Conservation (phyloP, 2,888 invertebrate species). For the Catocala fraxini region DNA sequence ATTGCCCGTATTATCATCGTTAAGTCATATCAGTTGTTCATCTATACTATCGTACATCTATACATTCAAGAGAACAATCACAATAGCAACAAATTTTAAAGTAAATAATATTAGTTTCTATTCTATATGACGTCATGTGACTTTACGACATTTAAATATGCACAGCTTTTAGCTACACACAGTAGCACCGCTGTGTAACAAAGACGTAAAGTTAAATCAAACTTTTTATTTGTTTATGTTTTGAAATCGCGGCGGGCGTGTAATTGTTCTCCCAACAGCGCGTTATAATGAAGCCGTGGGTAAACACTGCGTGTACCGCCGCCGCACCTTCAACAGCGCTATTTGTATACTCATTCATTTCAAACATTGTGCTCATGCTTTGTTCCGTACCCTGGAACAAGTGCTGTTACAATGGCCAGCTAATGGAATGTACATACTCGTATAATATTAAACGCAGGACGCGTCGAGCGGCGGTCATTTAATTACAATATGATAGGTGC, state of each 20-base stretch:
- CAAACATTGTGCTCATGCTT: conserved; percentile 13
- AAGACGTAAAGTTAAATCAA: conserved; percentile 10
- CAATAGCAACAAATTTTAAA: background rate
- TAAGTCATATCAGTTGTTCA: too few relatives aligned
- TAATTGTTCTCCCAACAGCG: conserved; percentile 14
- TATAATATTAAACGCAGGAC: background rate
- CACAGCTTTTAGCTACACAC: background rate
- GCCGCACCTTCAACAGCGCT: conserved; percentile 17
- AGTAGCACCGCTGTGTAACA: background rate
- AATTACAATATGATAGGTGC: conserved; percentile 15
- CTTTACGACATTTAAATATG: too few relatives aligned
- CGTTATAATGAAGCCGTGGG: conserved; percentile 46
- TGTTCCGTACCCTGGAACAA: background rate
- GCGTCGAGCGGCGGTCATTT: conserved; percentile 4
- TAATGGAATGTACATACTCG: conserved; percentile 1
- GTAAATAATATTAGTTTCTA: background rate
- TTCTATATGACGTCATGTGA: background rate
- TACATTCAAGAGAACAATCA: too few relatives aligned
- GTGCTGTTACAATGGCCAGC: background rate
- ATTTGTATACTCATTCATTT: conserved; percentile 44
- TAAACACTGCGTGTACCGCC: conserved; percentile 33
- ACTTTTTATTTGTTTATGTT: conserved; percentile 19
- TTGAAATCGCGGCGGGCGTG: conserved; percentile 5
- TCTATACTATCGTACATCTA: too few relatives aligned
- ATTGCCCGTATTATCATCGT: too few relatives aligned